Conservation (phyloP, 2,797 vertebrate genomes). For the Galagoides demidoff region DNA sequence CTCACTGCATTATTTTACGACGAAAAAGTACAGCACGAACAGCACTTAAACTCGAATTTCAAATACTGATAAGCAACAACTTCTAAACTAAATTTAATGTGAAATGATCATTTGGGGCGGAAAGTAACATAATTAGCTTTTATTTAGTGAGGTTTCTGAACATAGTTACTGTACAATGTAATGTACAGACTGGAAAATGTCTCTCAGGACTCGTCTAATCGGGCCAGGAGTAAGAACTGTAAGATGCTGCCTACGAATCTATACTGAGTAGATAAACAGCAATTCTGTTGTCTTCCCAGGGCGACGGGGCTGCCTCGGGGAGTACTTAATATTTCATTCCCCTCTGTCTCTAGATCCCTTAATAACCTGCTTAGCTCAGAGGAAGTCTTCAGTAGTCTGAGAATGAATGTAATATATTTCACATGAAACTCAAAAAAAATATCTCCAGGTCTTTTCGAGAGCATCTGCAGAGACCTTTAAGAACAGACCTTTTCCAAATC, state of each 20-base stretch:
- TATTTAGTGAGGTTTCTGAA: conserved; percentile 37
- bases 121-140: conserved; percentile 42
- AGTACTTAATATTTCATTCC: background rate
- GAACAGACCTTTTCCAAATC: background rate
- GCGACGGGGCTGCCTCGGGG: background rate
- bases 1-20: background rate
- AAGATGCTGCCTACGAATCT: background rate
- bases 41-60: background rate
- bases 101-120: background rate
- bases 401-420: conserved; percentile 35
- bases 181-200: background rate
- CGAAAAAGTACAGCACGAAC: background rate
- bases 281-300: background rate
- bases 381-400: background rate
- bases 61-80: conserved; percentile 13
- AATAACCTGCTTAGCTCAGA: background rate
- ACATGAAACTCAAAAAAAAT: conserved; percentile 1
- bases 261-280: background rate
- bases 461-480: background rate
- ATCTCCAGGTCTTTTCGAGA: background rate
- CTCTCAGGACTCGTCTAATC: background rate
- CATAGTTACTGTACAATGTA: background rate
- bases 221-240: background rate
- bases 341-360: conserved; percentile 34
- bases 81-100: conserved; percentile 26